Evolutionary conservation across 37 sponge, comb jelly and placozoan species (phyloP).

Genomic region (Ianthella basta): DNA sequence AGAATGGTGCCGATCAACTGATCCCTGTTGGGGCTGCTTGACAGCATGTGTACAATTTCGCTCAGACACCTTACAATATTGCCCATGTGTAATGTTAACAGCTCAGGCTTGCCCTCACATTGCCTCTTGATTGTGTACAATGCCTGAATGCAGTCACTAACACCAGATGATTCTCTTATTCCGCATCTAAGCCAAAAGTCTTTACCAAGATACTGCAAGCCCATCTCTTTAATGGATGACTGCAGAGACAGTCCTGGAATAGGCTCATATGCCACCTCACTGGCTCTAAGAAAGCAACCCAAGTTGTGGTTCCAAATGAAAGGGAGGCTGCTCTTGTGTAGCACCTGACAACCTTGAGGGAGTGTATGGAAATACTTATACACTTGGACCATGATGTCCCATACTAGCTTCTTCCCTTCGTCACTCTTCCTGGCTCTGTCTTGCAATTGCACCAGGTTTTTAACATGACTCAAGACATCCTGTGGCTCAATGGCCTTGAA

Average conservation of each 20-base stretch:
- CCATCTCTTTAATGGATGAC: background rate
- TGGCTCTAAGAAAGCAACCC: too few species aligned
- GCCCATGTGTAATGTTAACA: too few species aligned
- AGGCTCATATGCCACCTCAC: background rate
- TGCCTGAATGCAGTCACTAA: background rate
- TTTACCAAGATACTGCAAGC: background rate
- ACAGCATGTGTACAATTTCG: too few species aligned
- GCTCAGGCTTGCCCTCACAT: too few species aligned
- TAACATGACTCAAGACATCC: background rate
- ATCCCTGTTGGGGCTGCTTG: too few species aligned
- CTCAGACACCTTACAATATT: too few species aligned
- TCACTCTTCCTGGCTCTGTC: background rate
- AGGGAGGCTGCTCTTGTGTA: conserved; percentile 1
- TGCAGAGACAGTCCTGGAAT: background rate
- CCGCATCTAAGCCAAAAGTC: conserved; percentile 27
- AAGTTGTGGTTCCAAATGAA: conserved; percentile 1
- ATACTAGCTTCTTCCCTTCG: background rate
- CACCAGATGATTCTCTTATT: background rate
- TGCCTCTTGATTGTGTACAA: background rate
- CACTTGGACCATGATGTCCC: background rate
- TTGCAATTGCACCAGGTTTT: background rate
- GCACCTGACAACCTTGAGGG: background rate
- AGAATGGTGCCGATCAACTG: conserved; percentile 1
- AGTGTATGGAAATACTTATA: background rate
- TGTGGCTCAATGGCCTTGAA: background rate